Evolutionary conservation across 1,140 invertebrate genomes (phyloP).

Genomic region (Atta colombica): DNA sequence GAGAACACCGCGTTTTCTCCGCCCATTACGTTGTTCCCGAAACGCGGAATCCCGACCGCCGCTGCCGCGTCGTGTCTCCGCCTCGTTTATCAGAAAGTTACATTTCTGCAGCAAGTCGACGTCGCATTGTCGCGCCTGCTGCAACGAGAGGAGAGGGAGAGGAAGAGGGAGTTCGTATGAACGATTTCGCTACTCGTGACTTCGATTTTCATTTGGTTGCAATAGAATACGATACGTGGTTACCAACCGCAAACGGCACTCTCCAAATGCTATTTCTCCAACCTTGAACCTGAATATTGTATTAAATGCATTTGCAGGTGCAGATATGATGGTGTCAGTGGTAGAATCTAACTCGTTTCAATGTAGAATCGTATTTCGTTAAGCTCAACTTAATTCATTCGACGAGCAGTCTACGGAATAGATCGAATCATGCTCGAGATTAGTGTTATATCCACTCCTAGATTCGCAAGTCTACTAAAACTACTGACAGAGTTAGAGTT

Average conservation of each 20-base stretch:
- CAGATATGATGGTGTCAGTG: neutral
- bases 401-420: neutral
- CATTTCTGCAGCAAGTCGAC: conserved; percentile 33
- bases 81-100: conserved; percentile 57
- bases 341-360: neutral
- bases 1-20: conserved; percentile 41
- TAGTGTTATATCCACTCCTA: conserved; percentile 13
- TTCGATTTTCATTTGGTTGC: conserved; percentile 21
- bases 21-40: conserved; percentile 36
- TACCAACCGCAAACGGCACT: neutral
- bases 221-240: neutral
- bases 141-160: neutral
- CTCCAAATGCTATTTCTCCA: neutral
- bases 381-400: conserved; percentile 36
- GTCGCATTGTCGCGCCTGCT: conserved; percentile 8
- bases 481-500: conserved; percentile 26
- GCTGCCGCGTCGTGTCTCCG: conserved; percentile 22
- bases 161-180: neutral
- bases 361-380: conserved; percentile 12
- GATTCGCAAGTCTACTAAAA: neutral
- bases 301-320: neutral
- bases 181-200: conserved; percentile 23
- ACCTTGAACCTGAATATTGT: conserved; percentile 5
- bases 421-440: conserved; percentile 39
- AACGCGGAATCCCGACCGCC: conserved; percentile 28